A percentile compares a stretch with the other conserved stretches of the same genome.
Evolutionary conservation across 1,140 invertebrate genomes (phyloP).

Genomic region (Pinna nobilis): DNA sequence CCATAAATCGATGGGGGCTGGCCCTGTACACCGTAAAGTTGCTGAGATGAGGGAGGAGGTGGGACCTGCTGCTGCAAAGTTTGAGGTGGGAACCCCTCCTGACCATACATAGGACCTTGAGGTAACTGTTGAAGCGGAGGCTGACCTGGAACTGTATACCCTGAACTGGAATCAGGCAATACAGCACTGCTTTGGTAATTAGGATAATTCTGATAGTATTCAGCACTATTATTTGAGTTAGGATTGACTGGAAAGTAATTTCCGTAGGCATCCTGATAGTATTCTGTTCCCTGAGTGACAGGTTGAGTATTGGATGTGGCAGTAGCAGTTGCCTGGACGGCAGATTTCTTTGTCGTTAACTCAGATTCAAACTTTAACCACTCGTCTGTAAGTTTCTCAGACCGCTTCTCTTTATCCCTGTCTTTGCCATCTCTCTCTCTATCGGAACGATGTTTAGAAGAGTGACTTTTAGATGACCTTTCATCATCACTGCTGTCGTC

Average conservation of each 20-base stretch:
- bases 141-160: conserved; percentile 11
- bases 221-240: not conserved
- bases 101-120: conserved; percentile 18
- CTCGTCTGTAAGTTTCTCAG: conserved; percentile 33
- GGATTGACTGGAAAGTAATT: conserved; percentile 28
- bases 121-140: not conserved
- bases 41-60: not conserved
- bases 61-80: not conserved
- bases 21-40: conserved; percentile 14
- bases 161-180: not conserved
- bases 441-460: conserved; percentile 8
- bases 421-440: conserved; percentile 2
- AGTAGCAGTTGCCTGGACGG: conserved; percentile 4
- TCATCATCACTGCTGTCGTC: conserved; percentile 31
- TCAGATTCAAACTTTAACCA: conserved; percentile 48
- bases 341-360: conserved; percentile 35
- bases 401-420: conserved; percentile 16
- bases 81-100: not conserved
- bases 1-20: conserved; percentile 14
- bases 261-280: conserved; percentile 31
- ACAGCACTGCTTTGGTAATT: not conserved
- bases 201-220: conserved; percentile 10
- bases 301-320: not conserved
- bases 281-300: conserved; percentile 8
- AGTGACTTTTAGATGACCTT: conserved; percentile 24